These are phyloP conservation scores for Nyctalus aviator DNA, from an alignment of 2,797 vertebrate species.

Conservation along the genomic window DNA sequence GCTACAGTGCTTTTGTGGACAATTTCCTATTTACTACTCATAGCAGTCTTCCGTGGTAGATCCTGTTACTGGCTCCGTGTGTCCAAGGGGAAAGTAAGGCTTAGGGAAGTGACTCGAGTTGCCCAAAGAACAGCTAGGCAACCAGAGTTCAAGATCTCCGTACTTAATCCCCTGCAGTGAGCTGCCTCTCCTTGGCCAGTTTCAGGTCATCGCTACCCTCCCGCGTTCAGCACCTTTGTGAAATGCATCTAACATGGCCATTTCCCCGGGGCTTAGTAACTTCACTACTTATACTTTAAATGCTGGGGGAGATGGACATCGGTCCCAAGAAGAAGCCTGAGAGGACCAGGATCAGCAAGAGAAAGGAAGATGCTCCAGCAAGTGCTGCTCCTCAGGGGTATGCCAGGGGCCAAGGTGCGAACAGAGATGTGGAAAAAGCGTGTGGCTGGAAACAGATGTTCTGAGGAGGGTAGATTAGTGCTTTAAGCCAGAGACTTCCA, in stretches of 20 bases:
- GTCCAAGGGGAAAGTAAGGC: not conserved
- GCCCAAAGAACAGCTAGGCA: rapidly evolving
- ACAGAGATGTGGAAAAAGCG: rapidly evolving
- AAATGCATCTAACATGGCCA: not conserved
- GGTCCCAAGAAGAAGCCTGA: not conserved
- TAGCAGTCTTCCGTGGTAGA: rapidly evolving
- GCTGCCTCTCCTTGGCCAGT: too few relatives aligned
- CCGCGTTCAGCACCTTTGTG: not conserved
- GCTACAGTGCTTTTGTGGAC: not conserved
- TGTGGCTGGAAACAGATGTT: not conserved
- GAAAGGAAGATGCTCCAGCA: not conserved
- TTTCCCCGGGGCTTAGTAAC: not conserved
- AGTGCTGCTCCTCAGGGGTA: not conserved
- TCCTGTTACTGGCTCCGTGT: not conserved
- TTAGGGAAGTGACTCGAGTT: not conserved
- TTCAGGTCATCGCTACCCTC: not conserved
- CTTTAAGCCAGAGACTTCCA: not conserved
- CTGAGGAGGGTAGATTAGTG: not conserved
- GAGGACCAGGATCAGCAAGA: not conserved
- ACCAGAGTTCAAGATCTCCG: rapidly evolving
- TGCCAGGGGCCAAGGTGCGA: not conserved
- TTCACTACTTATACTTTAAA: not conserved
- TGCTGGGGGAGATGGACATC: not conserved
- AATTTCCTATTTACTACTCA: not conserved
- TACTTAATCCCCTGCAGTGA: rapidly evolving